These are phyloP conservation scores for Podarcis muralis DNA, from an alignment of 2,113 vertebrate genomes.

Conservation along the genomic window DNA sequence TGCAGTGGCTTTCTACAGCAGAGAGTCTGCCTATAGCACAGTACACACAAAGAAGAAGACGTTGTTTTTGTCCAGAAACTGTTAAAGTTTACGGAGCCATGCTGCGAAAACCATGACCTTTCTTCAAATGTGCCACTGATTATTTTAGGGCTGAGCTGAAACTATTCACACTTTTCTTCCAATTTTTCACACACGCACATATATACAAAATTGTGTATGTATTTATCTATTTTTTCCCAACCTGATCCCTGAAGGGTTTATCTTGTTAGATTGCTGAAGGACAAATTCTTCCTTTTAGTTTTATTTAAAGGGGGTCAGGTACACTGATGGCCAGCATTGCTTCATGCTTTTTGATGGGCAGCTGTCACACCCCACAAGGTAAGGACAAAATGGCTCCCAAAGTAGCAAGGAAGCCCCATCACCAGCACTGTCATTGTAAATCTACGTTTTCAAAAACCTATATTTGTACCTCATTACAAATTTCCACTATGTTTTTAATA, in stretches of 20 bases:
- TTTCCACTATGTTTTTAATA: not conserved
- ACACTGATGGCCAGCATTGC: not conserved
- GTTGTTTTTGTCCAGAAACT: not conserved
- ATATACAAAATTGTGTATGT: not conserved
- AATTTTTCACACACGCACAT: not conserved
- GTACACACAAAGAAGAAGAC: not conserved
- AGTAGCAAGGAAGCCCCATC: not conserved
- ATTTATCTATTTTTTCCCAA: not conserved
- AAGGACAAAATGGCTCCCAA: not conserved
- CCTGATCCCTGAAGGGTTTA: not conserved
- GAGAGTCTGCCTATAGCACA: not conserved
- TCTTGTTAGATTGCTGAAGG: not conserved
- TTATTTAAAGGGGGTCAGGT: no score
- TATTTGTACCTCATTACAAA: not conserved
- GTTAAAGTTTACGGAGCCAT: not conserved
- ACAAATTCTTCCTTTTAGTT: no score
- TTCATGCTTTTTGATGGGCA: not conserved
- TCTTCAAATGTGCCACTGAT: not conserved
- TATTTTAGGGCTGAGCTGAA: not conserved
- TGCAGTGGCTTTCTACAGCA: not conserved
- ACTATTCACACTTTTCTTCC: not conserved
- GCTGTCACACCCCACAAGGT: not conserved
- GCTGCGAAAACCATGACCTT: not conserved
- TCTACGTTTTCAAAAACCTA: not conserved
- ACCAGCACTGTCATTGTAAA: not conserved